Evolutionary conservation across 2,888 invertebrate genomes (phyloP).

Genomic region (Coremacera marginata): DNA sequence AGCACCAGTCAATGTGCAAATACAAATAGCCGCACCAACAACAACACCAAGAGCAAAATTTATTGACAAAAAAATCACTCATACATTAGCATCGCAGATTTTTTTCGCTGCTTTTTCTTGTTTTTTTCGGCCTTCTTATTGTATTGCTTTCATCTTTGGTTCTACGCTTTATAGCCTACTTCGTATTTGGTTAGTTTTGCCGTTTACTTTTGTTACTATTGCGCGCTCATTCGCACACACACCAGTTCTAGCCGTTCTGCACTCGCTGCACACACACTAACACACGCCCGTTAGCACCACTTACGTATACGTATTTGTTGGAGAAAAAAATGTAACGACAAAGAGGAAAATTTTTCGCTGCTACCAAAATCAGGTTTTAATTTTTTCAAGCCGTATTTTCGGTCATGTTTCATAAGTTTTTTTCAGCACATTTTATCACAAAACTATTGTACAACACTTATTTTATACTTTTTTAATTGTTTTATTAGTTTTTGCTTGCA

Average conservation of each 20-base stretch:
- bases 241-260: conserved; percentile 31
- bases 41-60: not conserved
- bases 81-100: conserved; percentile 28
- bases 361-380: conserved; percentile 58
- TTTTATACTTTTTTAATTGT: conserved; percentile 50
- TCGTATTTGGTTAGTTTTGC: conserved; percentile 21
- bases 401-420: conserved; percentile 36
- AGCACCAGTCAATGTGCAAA: conserved; percentile 6
- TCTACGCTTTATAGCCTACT: conserved; percentile 31
- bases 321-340: conserved; percentile 50
- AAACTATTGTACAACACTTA: conserved; percentile 37
- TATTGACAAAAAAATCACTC: conserved; percentile 18
- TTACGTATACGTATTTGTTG: conserved; percentile 52
- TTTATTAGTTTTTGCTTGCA: conserved; percentile 53
- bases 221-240: conserved; percentile 30
- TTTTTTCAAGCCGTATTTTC: conserved; percentile 52
- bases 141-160: not conserved
- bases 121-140: conserved; percentile 17
- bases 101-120: conserved; percentile 27
- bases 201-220: not conserved
- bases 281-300: conserved; percentile 43
- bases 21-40: conserved; percentile 29
- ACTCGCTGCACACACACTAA: conserved; percentile 33
- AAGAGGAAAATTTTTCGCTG: conserved; percentile 56
- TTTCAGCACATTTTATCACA: conserved; percentile 39